phyloP scores from a whole-genome alignment of 2,888 invertebrate species.

The Leistus spinibarbis region DNA sequence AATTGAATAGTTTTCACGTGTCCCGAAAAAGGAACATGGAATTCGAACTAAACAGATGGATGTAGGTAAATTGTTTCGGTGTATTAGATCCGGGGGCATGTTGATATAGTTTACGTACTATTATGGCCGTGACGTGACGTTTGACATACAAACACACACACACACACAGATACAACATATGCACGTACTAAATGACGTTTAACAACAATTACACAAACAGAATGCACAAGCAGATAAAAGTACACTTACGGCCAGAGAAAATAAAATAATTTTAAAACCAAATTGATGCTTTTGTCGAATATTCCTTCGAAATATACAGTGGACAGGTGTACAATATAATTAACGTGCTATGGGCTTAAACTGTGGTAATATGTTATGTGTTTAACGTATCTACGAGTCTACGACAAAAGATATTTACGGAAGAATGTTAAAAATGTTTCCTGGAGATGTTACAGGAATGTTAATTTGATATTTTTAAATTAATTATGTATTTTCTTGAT shows the following conservation, averaged over 20 bases:
- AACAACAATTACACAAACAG: slow-evolving; percentile 9
- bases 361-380: background rate
- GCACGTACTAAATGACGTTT: slow-evolving; percentile 13
- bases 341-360: too few species aligned
- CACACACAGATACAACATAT: background rate
- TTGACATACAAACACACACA: slow-evolving; percentile 3
- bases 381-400: background rate
- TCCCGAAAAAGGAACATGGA: background rate
- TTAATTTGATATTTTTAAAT: background rate
- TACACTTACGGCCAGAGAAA: too few species aligned
- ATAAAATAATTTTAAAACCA: too few species aligned
- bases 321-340: too few species aligned
- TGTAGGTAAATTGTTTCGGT: slow-evolving; percentile 4
- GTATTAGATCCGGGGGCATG: slow-evolving; percentile 1
- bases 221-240: slow-evolving; percentile 12
- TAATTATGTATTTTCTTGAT: background rate
- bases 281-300: too few species aligned
- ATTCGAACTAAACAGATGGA: background rate
- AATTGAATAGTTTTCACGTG: background rate
- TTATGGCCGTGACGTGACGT: background rate
- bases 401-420: background rate
- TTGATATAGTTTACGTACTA: background rate
- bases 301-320: too few species aligned
- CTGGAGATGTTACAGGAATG: background rate
- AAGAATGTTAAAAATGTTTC: background rate